Conservation (phyloP, 2,888 invertebrate genomes). For the Lymantria monacha region DNA sequence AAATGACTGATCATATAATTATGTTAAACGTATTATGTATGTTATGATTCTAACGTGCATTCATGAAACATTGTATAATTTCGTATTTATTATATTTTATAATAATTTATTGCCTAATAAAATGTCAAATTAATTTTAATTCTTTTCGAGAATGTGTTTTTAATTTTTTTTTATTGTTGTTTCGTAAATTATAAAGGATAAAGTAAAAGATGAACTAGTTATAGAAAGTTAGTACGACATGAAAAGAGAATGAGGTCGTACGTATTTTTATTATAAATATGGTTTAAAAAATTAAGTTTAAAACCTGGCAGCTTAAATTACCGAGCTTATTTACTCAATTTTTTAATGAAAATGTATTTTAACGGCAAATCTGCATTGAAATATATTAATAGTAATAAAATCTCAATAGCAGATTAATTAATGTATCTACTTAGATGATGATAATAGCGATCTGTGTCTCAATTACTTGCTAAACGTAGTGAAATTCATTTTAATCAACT, state of each 20-base stretch:
- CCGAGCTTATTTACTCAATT: slow-evolving; percentile 10
- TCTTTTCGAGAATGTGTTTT: background rate
- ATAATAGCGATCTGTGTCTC: background rate
- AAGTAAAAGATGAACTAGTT: background rate
- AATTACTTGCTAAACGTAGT: slow-evolving; percentile 10
- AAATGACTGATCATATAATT: too few relatives aligned
- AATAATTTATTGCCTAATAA: slow-evolving; percentile 20
- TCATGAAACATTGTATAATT: slow-evolving; percentile 5
- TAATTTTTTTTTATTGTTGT: background rate
- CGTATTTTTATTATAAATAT: background rate
- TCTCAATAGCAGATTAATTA: background rate
- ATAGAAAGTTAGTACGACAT: background rate
- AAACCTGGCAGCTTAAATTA: background rate
- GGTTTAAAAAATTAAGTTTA: background rate
- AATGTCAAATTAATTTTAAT: slow-evolving; percentile 13
- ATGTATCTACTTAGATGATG: background rate
- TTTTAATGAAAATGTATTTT: background rate
- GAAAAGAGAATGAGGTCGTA: background rate
- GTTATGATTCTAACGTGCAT: background rate
- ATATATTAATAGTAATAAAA: too few relatives aligned
- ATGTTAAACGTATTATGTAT: too few relatives aligned
- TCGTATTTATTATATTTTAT: slow-evolving; percentile 10
- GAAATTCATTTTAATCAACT: background rate
- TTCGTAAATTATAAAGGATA: background rate
- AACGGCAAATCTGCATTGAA: too few relatives aligned